Conservation (phyloP, 2,113 vertebrate species). For the Carollia perspicillata region DNA sequence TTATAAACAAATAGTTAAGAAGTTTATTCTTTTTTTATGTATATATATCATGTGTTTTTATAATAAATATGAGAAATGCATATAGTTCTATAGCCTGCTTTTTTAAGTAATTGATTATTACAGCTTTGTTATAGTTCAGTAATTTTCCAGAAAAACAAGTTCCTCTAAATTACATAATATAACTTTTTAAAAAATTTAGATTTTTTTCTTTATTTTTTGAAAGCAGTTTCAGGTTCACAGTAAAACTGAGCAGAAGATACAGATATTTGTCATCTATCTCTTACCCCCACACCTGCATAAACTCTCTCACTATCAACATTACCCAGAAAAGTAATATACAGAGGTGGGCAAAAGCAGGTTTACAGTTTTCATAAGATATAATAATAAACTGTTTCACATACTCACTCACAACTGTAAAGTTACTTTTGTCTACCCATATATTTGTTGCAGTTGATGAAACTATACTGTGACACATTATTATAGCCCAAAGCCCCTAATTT, state of each 20-base stretch:
- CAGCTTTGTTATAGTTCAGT: not conserved
- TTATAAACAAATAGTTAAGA: not conserved
- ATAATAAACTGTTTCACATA: too few species aligned
- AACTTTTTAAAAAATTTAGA: not conserved
- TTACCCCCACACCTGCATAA: not conserved
- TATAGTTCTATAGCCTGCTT: not conserved
- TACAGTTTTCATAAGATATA: too few species aligned
- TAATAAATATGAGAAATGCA: not conserved
- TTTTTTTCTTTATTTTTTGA: not conserved
- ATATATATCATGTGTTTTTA: not conserved
- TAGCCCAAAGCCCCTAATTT: too few species aligned
- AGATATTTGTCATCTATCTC: not conserved
- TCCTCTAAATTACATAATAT: not conserved
- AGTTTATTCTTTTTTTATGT: not conserved
- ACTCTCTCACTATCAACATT: not conserved
- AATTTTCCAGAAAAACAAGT: not conserved
- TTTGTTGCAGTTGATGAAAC: not conserved
- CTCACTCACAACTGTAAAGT: too few species aligned
- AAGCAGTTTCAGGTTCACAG: not conserved
- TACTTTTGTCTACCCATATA: too few species aligned
- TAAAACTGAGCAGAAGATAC: not conserved
- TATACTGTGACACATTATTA: not conserved
- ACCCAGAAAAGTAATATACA: too few species aligned
- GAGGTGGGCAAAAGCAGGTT: too few species aligned
- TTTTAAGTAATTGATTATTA: slow-evolving; percentile 36